Percentiles rank a stretch among this genome's conserved stretches.
phyloP scores from a whole-genome alignment of 53 echinoderm and acorn worm species.

The Luidia sarsii region DNA sequence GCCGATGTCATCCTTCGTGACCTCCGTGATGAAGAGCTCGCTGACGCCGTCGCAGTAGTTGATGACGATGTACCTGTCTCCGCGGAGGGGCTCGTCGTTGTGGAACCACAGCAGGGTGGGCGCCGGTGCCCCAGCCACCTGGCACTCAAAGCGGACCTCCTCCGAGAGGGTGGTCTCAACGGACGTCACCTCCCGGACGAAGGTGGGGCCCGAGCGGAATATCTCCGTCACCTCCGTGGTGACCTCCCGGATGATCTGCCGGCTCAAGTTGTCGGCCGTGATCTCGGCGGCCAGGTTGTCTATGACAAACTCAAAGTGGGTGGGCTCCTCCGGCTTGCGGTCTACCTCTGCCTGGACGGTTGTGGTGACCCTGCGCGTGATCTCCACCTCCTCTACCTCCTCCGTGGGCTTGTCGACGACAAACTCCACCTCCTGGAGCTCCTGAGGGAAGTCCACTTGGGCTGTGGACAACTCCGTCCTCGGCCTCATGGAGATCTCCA shows the following conservation, averaged over 20 bases:
- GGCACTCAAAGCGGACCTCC: slow-evolving; percentile 86
- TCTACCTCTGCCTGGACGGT: slow-evolving; percentile 59
- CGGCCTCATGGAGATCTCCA: slow-evolving; percentile 66
- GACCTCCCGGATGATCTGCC: slow-evolving; percentile 48
- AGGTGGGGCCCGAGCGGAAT: slow-evolving; percentile 67
- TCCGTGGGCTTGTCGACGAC: neutral
- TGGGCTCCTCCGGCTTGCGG: slow-evolving; percentile 17
- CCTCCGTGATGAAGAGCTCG: slow-evolving; percentile 84
- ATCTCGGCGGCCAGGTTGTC: slow-evolving; percentile 42
- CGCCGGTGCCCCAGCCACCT: slow-evolving; percentile 77
- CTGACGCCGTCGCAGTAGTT: slow-evolving; percentile 87
- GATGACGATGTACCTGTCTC: slow-evolving; percentile 84
- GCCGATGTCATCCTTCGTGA: slow-evolving; percentile 80
- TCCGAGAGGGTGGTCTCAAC: slow-evolving; percentile 60
- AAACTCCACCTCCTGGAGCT: slow-evolving; percentile 34
- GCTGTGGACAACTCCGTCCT: slow-evolving; percentile 39
- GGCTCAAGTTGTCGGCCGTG: slow-evolving; percentile 43
- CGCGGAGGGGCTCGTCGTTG: slow-evolving; percentile 71
- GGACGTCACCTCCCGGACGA: slow-evolving; percentile 67
- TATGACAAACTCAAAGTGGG: slow-evolving; percentile 29
- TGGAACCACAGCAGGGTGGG: slow-evolving; percentile 86
- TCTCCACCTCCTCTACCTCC: slow-evolving; percentile 53
- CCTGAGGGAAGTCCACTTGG: slow-evolving; percentile 22
- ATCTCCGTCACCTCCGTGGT: slow-evolving; percentile 23
- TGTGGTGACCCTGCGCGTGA: slow-evolving; percentile 54